phyloP scores from a whole-genome alignment of 2,797 vertebrate genomes.

The Phrynocephalus vlangalii region DNA sequence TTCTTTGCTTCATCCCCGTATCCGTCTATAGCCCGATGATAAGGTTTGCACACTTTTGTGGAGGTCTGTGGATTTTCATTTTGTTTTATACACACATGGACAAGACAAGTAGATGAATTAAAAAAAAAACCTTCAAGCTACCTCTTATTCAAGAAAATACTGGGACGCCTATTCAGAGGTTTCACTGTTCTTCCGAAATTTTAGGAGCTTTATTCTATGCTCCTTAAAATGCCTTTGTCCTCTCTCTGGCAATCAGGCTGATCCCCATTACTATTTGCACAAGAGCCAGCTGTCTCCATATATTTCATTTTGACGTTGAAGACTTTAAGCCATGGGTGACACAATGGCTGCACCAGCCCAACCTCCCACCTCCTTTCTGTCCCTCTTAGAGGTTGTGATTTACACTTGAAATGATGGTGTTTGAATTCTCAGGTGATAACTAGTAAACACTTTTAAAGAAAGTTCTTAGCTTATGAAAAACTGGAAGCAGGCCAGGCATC shows the following conservation, averaged over 20 bases:
- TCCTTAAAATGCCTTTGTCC: slow-evolving; percentile 27
- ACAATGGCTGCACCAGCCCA: not conserved
- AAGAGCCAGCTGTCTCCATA: slow-evolving; percentile 1
- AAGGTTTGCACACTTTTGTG: too few relatives aligned
- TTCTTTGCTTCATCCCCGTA: too few relatives aligned
- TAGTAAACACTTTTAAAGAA: slow-evolving; percentile 6
- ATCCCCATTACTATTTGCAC: not conserved
- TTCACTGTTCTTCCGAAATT: not conserved
- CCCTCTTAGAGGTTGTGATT: not conserved
- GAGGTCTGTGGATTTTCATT: too few relatives aligned
- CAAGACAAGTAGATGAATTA: not conserved
- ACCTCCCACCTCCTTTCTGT: not conserved
- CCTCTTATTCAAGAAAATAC: not conserved
- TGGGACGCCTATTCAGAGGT: not conserved
- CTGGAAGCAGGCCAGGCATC: not conserved
- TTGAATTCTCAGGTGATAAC: not conserved
- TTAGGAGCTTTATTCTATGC: not conserved
- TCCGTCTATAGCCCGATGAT: too few relatives aligned
- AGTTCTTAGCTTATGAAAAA: not conserved
- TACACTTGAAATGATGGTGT: slow-evolving; percentile 1
- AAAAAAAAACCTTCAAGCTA: not conserved
- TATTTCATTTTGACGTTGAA: not conserved
- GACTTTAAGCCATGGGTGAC: slow-evolving; percentile 4
- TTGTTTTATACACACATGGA: not conserved
- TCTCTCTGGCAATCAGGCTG: not conserved